Evolutionary conservation across 30 jellyfish, hydroid and myxozoan species (phyloP).

Genomic region (Cassiopea xamachana): DNA sequence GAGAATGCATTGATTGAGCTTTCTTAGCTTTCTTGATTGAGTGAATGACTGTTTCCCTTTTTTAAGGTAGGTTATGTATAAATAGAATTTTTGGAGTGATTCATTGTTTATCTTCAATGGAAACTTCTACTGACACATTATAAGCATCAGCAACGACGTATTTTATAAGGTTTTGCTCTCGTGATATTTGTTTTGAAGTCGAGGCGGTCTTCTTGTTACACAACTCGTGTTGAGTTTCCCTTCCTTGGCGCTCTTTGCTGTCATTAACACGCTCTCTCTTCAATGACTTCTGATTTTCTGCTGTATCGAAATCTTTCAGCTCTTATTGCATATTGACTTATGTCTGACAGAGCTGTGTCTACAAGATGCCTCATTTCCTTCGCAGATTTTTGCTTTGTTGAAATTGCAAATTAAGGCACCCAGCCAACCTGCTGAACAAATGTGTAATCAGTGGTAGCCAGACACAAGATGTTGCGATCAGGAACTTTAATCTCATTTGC

Average conservation of each 20-base stretch:
- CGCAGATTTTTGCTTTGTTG: neutral
- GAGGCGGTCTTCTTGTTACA: neutral
- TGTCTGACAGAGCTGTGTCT: conserved; percentile 5
- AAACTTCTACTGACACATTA: no score
- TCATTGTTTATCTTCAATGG: no score
- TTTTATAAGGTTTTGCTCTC: neutral
- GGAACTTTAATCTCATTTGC: neutral
- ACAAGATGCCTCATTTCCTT: conserved; percentile 2
- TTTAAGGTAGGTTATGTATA: no score
- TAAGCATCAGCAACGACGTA: no score
- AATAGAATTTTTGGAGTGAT: no score
- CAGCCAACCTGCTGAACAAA: neutral
- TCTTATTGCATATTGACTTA: neutral
- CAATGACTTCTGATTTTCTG: neutral
- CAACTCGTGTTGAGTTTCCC: neutral
- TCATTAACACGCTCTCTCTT: neutral
- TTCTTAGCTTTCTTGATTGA: no score
- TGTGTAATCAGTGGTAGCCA: neutral
- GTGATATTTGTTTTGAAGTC: neutral
- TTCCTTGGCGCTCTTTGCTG: neutral
- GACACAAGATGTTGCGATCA: neutral
- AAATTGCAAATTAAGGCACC: neutral
- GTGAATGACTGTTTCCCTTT: no score
- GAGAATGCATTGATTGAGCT: no score
- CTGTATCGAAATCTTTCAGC: neutral